These are phyloP conservation scores for Ephialtes manifestator DNA, from an alignment of 2,888 invertebrate genomes.

Conservation along the genomic window DNA sequence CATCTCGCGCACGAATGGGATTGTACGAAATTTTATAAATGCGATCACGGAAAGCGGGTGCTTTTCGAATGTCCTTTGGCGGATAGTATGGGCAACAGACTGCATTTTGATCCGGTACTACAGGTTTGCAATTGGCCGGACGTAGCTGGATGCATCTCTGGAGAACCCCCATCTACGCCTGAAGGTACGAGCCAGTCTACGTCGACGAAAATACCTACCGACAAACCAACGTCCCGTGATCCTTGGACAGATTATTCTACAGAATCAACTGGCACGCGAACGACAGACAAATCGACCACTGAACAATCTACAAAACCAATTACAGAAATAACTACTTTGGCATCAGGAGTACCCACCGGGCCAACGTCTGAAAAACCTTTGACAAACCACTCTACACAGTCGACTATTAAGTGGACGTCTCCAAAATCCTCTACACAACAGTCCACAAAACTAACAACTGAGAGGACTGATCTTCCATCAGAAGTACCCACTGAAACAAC, in stretches of 20 bases:
- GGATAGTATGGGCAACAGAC: slow-evolving; percentile 53
- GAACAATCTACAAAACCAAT: not conserved
- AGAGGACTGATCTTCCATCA: not conserved
- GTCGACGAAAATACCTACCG: not conserved
- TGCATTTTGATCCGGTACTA: slow-evolving; percentile 65
- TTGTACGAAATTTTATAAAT: slow-evolving; percentile 67
- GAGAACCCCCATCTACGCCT: slow-evolving; percentile 27
- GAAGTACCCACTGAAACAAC: too few species aligned
- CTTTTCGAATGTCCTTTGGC: slow-evolving; percentile 68
- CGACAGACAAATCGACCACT: not conserved
- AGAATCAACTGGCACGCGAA: not conserved
- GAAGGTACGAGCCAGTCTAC: slow-evolving; percentile 18
- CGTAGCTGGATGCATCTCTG: slow-evolving; percentile 61
- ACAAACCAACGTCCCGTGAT: not conserved
- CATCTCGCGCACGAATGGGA: slow-evolving; percentile 69
- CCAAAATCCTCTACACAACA: not conserved
- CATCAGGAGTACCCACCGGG: not conserved
- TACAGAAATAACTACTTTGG: not conserved
- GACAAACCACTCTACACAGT: not conserved
- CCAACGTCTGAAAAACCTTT: not conserved
- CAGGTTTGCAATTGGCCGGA: slow-evolving; percentile 73
- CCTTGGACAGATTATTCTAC: not conserved
- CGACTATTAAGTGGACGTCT: not conserved
- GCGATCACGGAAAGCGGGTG: slow-evolving; percentile 54
- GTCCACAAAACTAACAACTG: slow-evolving; percentile 1